Conservation (phyloP, 2,797 vertebrate genomes). For the Phyllotis vaccarum region DNA sequence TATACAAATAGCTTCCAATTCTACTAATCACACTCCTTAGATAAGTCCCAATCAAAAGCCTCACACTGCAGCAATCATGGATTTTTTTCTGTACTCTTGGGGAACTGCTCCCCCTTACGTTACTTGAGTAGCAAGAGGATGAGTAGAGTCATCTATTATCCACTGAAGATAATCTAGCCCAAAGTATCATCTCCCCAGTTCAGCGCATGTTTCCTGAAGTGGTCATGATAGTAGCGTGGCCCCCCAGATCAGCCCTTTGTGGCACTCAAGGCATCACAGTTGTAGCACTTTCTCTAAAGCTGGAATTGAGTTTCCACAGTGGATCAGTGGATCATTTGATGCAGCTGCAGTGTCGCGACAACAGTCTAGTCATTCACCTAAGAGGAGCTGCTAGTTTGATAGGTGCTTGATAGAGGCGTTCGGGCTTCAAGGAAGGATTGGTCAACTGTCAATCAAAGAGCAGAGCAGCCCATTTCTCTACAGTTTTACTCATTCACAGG, state of each 20-base stretch:
- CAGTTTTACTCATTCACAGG: not conserved
- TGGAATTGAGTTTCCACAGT: not conserved
- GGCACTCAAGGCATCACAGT: not conserved
- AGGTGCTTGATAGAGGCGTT: not conserved
- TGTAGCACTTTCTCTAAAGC: not conserved
- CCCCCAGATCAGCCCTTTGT: not conserved
- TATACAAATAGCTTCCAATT: not conserved
- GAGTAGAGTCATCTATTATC: not conserved
- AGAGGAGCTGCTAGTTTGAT: not conserved
- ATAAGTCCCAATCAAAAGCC: not conserved
- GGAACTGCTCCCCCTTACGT: not conserved
- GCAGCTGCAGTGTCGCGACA: not conserved
- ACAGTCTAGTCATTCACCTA: not conserved
- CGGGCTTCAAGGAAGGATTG: not conserved
- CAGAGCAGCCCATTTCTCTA: not conserved
- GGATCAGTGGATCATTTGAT: not conserved
- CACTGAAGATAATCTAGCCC: not conserved
- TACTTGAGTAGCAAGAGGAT: not conserved
- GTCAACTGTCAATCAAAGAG: not conserved
- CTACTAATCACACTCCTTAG: not conserved
- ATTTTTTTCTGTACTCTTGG: not conserved
- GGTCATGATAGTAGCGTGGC: not conserved
- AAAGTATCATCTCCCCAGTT: not conserved
- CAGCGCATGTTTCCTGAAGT: not conserved
- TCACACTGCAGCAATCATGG: not conserved